These are phyloP conservation scores for Parauchenoglanis punctatus DNA, from an alignment of 2,797 vertebrate genomes.

Conservation along the genomic window DNA sequence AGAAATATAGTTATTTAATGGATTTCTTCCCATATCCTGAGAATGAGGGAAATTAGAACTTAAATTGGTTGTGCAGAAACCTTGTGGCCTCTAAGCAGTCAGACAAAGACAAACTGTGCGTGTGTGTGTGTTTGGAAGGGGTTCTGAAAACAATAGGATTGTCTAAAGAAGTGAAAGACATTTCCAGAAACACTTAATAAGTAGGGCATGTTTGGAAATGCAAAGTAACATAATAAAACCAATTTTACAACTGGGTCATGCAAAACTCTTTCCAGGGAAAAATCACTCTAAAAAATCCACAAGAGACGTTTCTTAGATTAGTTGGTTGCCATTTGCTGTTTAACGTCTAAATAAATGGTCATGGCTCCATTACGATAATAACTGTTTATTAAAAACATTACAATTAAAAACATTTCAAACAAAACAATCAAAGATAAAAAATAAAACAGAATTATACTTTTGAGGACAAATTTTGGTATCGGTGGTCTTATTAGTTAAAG, in stretches of 20 bases:
- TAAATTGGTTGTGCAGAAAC: not conserved
- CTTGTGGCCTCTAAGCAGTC: not conserved
- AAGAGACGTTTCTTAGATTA: not conserved
- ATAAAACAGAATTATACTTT: slow-evolving; percentile 27
- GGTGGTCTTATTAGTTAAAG: slow-evolving; percentile 19
- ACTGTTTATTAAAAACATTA: slow-evolving; percentile 58
- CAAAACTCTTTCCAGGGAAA: not conserved
- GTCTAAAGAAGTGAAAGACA: slow-evolving; percentile 21
- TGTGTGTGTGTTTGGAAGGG: slow-evolving; percentile 43
- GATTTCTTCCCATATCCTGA: not conserved
- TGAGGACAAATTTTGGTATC: slow-evolving; percentile 31
- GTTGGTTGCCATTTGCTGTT: not conserved
- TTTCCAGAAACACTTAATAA: slow-evolving; percentile 23
- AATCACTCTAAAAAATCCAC: not conserved
- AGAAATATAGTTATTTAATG: not conserved
- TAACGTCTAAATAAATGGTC: not conserved
- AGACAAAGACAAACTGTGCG: not conserved
- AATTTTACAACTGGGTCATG: not conserved
- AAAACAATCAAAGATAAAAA: slow-evolving; percentile 39
- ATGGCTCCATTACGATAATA: slow-evolving; percentile 33
- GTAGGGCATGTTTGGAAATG: not conserved
- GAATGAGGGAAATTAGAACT: not conserved
- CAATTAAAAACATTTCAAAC: slow-evolving; percentile 25
- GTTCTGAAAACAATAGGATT: slow-evolving; percentile 8
- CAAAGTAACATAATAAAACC: not conserved